Conservation (phyloP, 53 echinoderm and acorn worm genomes). For the Luidia sarsii region DNA sequence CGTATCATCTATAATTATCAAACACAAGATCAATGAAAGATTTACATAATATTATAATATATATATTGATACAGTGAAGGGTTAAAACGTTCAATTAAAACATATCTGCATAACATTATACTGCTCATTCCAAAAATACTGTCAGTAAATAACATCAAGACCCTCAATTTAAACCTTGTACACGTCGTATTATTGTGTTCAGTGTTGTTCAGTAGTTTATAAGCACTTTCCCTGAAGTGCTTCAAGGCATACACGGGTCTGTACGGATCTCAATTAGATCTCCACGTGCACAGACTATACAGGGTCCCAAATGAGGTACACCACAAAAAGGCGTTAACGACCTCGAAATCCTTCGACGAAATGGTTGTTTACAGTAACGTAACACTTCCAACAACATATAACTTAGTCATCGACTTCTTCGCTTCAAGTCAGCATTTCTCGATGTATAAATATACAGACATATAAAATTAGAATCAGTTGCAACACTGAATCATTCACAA, state of each 20-base stretch:
- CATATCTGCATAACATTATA: neutral
- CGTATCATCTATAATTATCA: constrained; percentile 47
- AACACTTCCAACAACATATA: too few species aligned
- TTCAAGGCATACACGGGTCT: too few species aligned
- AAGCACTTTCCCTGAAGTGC: too few species aligned
- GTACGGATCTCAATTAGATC: too few species aligned
- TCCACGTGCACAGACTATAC: too few species aligned
- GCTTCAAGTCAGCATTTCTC: constrained; percentile 1
- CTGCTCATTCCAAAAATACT: constrained; percentile 19
- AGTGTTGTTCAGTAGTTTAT: too few species aligned
- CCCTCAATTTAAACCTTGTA: constrained; percentile 24
- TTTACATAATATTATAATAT: constrained; percentile 29
- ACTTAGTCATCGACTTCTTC: too few species aligned
- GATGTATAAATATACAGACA: constrained; percentile 27
- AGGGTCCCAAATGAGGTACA: too few species aligned
- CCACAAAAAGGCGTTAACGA: too few species aligned
- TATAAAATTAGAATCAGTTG: constrained; percentile 27
- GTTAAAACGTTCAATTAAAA: constrained; percentile 25
- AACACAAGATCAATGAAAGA: constrained; percentile 29
- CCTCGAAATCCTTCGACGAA: too few species aligned
- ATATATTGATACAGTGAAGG: constrained; percentile 17
- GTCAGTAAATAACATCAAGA: constrained; percentile 2
- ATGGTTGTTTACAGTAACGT: too few species aligned
- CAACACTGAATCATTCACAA: constrained; percentile 16
- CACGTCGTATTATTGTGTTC: constrained; percentile 30